Percentiles rank a stretch among this genome's conserved stretches.
Conservation (phyloP, 30 jellyfish, hydroid and myxozoan species). For the Aurelia sp. region DNA sequence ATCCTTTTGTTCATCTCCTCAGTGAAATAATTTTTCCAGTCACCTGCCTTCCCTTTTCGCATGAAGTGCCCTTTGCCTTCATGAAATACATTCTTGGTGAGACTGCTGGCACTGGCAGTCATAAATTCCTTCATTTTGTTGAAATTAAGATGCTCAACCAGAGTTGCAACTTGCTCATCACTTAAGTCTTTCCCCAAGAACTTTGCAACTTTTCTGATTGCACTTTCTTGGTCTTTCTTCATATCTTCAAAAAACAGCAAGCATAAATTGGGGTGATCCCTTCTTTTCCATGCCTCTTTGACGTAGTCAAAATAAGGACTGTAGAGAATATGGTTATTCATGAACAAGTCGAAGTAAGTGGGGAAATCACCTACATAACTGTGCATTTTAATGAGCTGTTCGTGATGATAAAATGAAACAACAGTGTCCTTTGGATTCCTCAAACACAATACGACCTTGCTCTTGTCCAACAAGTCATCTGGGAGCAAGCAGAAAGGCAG, state of each 20-base stretch:
- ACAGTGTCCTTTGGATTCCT: constrained; percentile 47
- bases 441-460: constrained; percentile 21
- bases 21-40: constrained; percentile 26
- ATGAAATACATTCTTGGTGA: no score
- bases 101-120: no score
- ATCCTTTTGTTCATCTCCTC: constrained; percentile 18
- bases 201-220: neutral
- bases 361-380: constrained; percentile 3
- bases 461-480: constrained; percentile 20
- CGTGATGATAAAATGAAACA: constrained; percentile 24
- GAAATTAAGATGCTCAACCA: no score
- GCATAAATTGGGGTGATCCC: constrained; percentile 26
- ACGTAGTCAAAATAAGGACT: constrained; percentile 23
- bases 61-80: constrained; percentile 1
- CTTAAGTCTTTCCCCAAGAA: neutral
- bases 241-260: constrained; percentile 4
- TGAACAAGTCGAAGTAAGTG: constrained; percentile 13
- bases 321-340: constrained; percentile 1
- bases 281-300: constrained; percentile 15
- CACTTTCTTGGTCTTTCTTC: constrained; percentile 15
- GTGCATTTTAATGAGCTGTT: neutral
- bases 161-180: neutral
- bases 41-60: constrained; percentile 38
- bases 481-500: constrained; percentile 31
- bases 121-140: neutral